Evolutionary conservation across 1,140 invertebrate species (phyloP), one percentile per base, ranked within the genome.

Genomic region (Drosophila asahinai): DNA sequence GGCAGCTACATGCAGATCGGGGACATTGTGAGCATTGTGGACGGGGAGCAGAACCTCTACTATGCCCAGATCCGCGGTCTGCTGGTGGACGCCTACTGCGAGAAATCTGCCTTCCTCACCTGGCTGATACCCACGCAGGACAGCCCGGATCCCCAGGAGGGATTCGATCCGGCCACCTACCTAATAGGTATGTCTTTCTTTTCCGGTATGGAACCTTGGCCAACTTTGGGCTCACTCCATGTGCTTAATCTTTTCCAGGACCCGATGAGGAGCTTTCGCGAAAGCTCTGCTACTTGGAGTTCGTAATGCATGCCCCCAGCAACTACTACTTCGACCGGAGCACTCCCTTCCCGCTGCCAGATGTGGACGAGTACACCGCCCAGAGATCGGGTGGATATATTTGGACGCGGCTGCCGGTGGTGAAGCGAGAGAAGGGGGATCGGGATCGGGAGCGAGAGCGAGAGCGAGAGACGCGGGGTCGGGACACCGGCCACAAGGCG

Each of bases 101-200:
- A 98, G 89, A 98, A 98, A 93, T 98, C 97, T 94, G 97, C 97
- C 7, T 97, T 97, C 8, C 94, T 99, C n/a, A 98, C 97, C 0
- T 99, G 98, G 98, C 94, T 99, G 2, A 93, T 99, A 45, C 98
- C 98, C 12, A 98, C 97, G 4, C 95, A 95, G 77, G 94, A 95
- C n/a, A 98, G 96, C 91, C 97, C 96, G 22, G 95, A 96, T 48
- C 95, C 96, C 15, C 95, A 96, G 80, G 94, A 96, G 86, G 94
- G 95, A 47, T 99, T 99, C 93, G 97, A 97, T 94, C 97, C 98
- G n/a, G 95, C 97, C 58, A 98, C 97, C 22, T 98, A 98, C 89
- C 96, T 98, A 30, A 96, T 98, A 79, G 97, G 65, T 80, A 54
- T 49, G 27, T 27, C 6, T 6, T 27, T 27, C 5, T 1, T 6